These are phyloP conservation scores for Sebastes itinus DNA, from an alignment of 2,797 vertebrate species.

Conservation along the genomic window DNA sequence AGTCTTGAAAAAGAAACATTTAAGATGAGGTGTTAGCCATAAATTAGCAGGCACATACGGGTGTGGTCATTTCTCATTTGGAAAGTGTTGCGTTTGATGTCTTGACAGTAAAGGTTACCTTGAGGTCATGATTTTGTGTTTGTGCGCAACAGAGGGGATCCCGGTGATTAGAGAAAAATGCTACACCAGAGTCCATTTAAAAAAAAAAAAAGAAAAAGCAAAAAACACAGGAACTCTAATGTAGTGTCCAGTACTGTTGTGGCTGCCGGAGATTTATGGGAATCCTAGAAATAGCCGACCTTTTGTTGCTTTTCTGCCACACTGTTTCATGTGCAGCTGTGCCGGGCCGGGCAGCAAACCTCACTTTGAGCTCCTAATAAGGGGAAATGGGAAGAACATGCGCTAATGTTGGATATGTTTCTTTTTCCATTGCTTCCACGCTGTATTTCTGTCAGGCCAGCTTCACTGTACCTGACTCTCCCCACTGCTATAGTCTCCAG, in stretches of 20 bases:
- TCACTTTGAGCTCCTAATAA: slow-evolving; percentile 52
- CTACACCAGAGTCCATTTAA: not conserved
- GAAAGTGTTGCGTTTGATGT: not conserved
- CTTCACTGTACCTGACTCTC: not conserved
- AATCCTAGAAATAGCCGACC: slow-evolving; percentile 64
- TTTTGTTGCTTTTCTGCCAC: slow-evolving; percentile 50
- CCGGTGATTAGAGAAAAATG: not conserved
- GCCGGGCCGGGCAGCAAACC: slow-evolving; percentile 36
- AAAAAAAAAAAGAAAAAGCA: too few species aligned
- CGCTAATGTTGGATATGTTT: slow-evolving; percentile 49
- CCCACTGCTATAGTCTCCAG: not conserved
- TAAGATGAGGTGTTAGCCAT: not conserved
- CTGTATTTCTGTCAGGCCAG: slow-evolving; percentile 8
- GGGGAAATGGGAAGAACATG: slow-evolving; percentile 59
- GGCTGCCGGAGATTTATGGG: slow-evolving; percentile 60
- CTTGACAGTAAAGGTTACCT: slow-evolving; percentile 21
- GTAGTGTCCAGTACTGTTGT: slow-evolving; percentile 3
- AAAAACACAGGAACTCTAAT: slow-evolving; percentile 1
- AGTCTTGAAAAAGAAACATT: not conserved
- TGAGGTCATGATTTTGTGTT: slow-evolving; percentile 23
- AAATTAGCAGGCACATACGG: not conserved
- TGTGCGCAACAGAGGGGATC: not conserved
- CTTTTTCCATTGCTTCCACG: slow-evolving; percentile 39
- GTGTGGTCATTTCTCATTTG: not conserved
- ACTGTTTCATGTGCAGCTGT: slow-evolving; percentile 68